phyloP scores from a whole-genome alignment of 1,140 invertebrate species.

The Drosophila takahashii region DNA sequence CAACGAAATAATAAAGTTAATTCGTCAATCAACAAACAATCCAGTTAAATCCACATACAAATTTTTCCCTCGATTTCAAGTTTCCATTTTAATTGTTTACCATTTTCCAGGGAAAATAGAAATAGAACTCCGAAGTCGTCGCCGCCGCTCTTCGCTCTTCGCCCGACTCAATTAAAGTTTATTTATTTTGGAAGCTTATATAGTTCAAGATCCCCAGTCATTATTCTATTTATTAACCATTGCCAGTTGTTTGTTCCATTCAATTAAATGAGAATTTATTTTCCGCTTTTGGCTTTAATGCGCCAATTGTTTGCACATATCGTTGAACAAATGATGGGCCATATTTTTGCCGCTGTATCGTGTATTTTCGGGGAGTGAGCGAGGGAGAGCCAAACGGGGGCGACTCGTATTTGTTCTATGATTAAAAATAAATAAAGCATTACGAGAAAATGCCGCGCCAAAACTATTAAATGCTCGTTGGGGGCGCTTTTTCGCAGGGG shows the following conservation, averaged over 20 bases:
- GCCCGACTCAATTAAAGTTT: not conserved
- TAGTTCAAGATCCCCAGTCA: constrained; percentile 17
- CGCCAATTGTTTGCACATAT: constrained; percentile 78
- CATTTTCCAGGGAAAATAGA: not conserved
- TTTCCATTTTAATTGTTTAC: constrained; percentile 1
- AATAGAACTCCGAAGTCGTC: constrained; percentile 1
- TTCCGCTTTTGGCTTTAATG: constrained; percentile 64
- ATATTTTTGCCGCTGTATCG: constrained; percentile 52
- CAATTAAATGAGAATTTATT: constrained; percentile 55
- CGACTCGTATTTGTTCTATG: constrained; percentile 74
- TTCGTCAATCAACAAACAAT: not conserved
- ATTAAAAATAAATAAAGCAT: constrained; percentile 82
- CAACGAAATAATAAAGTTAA: constrained; percentile 1
- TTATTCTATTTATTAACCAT: constrained; percentile 13
- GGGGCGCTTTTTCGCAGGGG: not conserved
- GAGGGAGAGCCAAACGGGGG: not conserved
- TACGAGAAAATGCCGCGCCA: constrained; percentile 64
- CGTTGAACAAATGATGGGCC: constrained; percentile 75
- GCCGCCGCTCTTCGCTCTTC: not conserved
- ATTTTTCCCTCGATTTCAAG: not conserved
- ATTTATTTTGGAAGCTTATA: constrained; percentile 27
- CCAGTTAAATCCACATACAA: not conserved
- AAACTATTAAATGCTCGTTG: constrained; percentile 77
- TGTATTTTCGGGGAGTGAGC: not conserved
- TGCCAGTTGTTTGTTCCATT: constrained; percentile 15